Conservation (phyloP, 2,797 vertebrate species). For the Sebastes goodei region DNA sequence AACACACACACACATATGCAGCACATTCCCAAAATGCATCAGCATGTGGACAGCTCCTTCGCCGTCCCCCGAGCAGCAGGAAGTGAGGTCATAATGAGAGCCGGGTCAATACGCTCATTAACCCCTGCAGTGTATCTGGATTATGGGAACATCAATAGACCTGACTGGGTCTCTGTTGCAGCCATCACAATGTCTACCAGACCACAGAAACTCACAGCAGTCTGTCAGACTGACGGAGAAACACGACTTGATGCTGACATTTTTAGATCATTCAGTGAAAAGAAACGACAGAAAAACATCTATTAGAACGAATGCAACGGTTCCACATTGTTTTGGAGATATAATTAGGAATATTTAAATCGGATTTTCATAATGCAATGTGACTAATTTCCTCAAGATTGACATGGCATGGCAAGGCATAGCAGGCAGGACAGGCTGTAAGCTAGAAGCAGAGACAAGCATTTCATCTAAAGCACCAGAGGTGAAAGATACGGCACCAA, state of each 20-base stretch:
- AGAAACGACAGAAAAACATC: not conserved
- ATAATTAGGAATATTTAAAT: not conserved
- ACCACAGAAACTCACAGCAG: conserved; percentile 32
- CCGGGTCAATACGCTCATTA: conserved; percentile 76
- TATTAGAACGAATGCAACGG: not conserved
- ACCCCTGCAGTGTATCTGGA: conserved; percentile 72
- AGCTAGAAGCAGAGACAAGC: conserved; percentile 50
- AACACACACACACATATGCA: conserved; percentile 16
- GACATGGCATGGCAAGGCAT: conserved; percentile 66
- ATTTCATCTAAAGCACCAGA: not conserved
- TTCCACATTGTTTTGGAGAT: not conserved
- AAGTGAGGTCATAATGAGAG: conserved; percentile 79
- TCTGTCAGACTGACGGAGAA: conserved; percentile 27
- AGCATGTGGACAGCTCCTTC: conserved; percentile 36
- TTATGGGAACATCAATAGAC: conserved; percentile 75
- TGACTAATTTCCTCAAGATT: conserved; percentile 8
- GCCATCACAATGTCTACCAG: conserved; percentile 39
- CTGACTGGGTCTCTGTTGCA: conserved; percentile 42
- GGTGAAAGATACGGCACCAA: not conserved
- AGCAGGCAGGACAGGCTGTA: conserved; percentile 66
- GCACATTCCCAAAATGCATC: conserved; percentile 54
- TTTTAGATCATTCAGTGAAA: not conserved
- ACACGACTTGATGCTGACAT: conserved; percentile 16
- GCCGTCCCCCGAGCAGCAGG: conserved; percentile 65
- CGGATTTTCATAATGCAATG: not conserved